Base-by-base conservation (phyloP, 2,113 vertebrate species). In the Illadopsis cleaveri region DNA sequence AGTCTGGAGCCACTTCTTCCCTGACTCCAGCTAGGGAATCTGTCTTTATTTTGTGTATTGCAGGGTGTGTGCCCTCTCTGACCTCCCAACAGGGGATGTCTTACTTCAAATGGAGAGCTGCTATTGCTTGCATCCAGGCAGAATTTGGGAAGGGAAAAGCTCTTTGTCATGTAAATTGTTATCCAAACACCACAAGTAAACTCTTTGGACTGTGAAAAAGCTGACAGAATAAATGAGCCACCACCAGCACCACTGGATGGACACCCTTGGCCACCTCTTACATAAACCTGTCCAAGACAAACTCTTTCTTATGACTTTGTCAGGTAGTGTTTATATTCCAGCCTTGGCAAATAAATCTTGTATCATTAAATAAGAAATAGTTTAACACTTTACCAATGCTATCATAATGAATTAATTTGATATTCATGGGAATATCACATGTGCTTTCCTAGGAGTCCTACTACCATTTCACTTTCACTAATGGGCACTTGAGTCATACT, bases 381-480 rank as follows among this genome's bases (percentile, higher is more conserved):
- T 80, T 95, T 68, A 96, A 77, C 69, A 57, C 89, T 95, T 97
- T 94, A 75, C 64, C 64, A 73, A 72, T 66, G 71, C 37, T 87
- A 94, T 81, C 79, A 76, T 89, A 87, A 76, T 82, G 75, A 97
- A 90, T 96, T 97, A 97, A 97, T 94, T 94, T 95, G 89, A 84
- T 93, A 94, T 96, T 97, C 95, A 95, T 83, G 86, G 83, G 80
- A 77, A 90, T 86, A 97, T 28, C 69, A 78, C 72, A 72, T 70
- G 57, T 53, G 58, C 73, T 96, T 98, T 94, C 86, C 90, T 96
- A 94, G 95, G 80, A 93, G 89, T 97, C 96, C 89, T 91, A 93
- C 93, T 96, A 79, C 93, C 90, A 72, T 94, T 97, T 97, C 96
- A 51, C 78, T 97, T 96, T 96, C 94, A 91, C 82, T 97, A 98